These are phyloP conservation scores for Cossypha heuglini DNA, from an alignment of 2,797 vertebrate species.

Conservation along the genomic window DNA sequence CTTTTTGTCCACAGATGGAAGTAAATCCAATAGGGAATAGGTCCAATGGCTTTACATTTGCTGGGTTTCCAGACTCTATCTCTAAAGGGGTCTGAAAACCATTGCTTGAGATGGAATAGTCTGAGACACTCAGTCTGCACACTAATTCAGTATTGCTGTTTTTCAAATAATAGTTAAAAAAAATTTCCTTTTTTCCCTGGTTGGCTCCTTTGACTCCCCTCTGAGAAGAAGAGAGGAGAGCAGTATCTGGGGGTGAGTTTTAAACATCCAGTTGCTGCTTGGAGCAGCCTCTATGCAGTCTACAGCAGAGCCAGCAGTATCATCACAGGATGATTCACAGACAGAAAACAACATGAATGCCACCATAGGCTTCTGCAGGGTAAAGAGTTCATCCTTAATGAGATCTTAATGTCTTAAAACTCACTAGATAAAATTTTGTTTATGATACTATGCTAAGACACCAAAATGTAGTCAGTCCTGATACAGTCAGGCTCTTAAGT, in stretches of 20 bases:
- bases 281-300: neutral
- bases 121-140: neutral
- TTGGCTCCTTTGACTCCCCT: neutral
- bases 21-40: neutral
- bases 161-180: neutral
- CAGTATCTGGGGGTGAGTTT: neutral
- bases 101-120: neutral
- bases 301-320: neutral
- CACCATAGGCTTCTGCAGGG: neutral
- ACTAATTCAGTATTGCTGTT: neutral
- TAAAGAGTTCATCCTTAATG: neutral
- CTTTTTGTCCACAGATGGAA: neutral
- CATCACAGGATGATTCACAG: neutral
- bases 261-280: neutral
- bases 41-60: neutral
- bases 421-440: neutral
- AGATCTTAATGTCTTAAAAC: neutral
- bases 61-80: neutral
- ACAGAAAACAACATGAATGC: neutral
- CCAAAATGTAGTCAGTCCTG: neutral
- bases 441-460: neutral
- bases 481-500: neutral
- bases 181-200: rapidly evolving
- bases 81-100: neutral
- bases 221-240: neutral